These are phyloP conservation scores for Nomada fucata DNA, from an alignment of 2,888 invertebrate species.

Conservation along the genomic window DNA sequence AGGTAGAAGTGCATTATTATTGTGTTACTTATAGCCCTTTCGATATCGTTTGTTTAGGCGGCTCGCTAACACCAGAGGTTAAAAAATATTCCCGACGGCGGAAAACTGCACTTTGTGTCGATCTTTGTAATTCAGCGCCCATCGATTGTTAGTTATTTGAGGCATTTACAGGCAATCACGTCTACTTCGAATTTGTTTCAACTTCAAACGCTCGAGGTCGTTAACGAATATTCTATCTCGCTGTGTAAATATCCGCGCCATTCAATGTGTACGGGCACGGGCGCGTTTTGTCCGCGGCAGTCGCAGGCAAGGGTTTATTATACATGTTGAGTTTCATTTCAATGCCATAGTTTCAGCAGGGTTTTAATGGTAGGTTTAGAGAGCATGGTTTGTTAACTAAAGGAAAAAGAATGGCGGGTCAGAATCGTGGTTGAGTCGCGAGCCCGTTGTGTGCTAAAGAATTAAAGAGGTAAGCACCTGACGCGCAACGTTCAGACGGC, in stretches of 20 bases:
- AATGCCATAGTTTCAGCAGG: constrained; percentile 18
- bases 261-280: background rate
- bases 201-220: background rate
- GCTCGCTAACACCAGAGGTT: too few relatives aligned
- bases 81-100: background rate
- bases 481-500: background rate
- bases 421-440: background rate
- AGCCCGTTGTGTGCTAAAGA: constrained; percentile 5
- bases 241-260: background rate
- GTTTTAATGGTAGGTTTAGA: constrained; percentile 31
- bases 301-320: constrained; percentile 22
- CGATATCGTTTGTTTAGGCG: too few relatives aligned
- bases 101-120: background rate
- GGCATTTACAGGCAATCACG: background rate
- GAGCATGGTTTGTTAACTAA: constrained; percentile 28
- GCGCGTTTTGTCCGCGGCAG: background rate
- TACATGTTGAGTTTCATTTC: constrained; percentile 8
- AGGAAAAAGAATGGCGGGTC: constrained; percentile 2
- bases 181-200: background rate
- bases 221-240: constrained; percentile 10
- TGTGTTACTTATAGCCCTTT: too few relatives aligned
- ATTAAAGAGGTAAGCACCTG: constrained; percentile 15
- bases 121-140: background rate
- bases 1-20: too few relatives aligned
- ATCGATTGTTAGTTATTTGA: background rate